Evolutionary conservation across 2,888 invertebrate species (phyloP).

Genomic region (Acleris cristana): DNA sequence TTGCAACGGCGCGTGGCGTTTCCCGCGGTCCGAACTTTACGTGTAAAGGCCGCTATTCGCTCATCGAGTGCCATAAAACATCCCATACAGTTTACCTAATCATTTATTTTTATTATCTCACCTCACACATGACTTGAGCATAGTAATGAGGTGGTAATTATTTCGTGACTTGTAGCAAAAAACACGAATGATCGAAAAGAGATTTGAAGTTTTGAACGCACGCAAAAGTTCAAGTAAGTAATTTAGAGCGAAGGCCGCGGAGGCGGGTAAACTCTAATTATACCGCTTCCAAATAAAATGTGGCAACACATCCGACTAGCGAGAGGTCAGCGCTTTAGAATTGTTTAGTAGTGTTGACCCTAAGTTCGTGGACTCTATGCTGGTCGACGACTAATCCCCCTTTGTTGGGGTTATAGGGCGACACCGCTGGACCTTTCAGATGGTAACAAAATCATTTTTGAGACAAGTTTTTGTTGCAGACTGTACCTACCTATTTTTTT

Average conservation of each 20-base stretch:
- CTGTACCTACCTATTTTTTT: no score
- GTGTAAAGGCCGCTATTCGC: no score
- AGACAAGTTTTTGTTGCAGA: no score
- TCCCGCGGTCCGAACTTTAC: no score
- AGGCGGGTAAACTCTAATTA: conserved; percentile 35
- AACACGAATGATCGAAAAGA: conserved; percentile 33
- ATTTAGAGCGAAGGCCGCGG: conserved; percentile 36
- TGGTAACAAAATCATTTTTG: no score
- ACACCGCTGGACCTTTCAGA: no score
- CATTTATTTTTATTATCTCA: no score
- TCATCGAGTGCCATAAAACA: no score
- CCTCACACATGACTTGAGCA: no score
- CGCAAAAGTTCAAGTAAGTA: conserved; percentile 37
- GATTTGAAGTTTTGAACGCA: conserved; percentile 31
- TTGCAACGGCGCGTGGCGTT: no score
- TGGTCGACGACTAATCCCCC: background rate
- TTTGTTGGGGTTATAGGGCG: no score
- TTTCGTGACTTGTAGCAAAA: conserved; percentile 23
- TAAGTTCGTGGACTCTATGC: background rate
- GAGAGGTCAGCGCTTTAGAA: conserved; percentile 31
- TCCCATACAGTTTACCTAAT: no score
- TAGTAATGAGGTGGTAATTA: conserved; percentile 14
- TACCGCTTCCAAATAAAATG: conserved; percentile 32
- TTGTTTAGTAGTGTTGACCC: conserved; percentile 20
- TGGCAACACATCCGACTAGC: conserved; percentile 23